A percentile compares a stretch with the other conserved stretches of the same genome.
Evolutionary conservation across 2,113 vertebrate genomes (phyloP).

Genomic region (Salminus brasiliensis): DNA sequence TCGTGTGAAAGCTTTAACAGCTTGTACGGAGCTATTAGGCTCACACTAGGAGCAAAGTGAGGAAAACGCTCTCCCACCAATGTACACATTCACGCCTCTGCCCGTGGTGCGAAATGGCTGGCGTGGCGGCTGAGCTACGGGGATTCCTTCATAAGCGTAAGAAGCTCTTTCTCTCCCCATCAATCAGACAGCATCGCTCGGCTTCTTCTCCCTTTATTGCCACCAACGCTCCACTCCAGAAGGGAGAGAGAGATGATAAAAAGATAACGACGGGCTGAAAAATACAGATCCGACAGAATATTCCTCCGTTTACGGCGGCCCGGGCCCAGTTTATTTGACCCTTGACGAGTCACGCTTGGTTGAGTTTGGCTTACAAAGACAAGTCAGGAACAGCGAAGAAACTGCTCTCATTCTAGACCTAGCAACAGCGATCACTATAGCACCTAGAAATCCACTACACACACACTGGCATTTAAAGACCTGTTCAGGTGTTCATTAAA

Average conservation of each 20-base stretch:
- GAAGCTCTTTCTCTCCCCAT: constrained; percentile 22
- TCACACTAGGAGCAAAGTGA: constrained; percentile 32
- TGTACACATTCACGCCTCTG: constrained; percentile 44
- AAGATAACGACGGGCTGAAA: constrained; percentile 18
- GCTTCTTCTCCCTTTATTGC: constrained; percentile 19
- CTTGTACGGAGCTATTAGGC: constrained; percentile 39
- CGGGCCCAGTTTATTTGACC: constrained; percentile 27
- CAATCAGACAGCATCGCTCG: constrained; percentile 33
- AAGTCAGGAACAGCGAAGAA: background rate
- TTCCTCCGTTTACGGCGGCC: background rate
- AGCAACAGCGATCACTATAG: background rate
- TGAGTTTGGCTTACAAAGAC: background rate
- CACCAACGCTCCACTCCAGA: constrained; percentile 16
- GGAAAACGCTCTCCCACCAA: constrained; percentile 32
- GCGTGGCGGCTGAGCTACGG: constrained; percentile 13
- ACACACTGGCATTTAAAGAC: background rate
- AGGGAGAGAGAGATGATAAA: constrained; percentile 34
- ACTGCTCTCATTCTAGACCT: background rate
- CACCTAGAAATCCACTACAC: background rate
- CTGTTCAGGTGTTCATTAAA: background rate
- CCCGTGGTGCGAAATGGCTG: constrained; percentile 43
- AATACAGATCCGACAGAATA: constrained; percentile 5
- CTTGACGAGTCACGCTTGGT: constrained; percentile 21
- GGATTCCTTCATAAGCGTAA: constrained; percentile 34
- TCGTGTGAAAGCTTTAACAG: constrained; percentile 18